Evolutionary conservation across 2,797 vertebrate genomes (phyloP).

Genomic region (Anguilla megastoma): DNA sequence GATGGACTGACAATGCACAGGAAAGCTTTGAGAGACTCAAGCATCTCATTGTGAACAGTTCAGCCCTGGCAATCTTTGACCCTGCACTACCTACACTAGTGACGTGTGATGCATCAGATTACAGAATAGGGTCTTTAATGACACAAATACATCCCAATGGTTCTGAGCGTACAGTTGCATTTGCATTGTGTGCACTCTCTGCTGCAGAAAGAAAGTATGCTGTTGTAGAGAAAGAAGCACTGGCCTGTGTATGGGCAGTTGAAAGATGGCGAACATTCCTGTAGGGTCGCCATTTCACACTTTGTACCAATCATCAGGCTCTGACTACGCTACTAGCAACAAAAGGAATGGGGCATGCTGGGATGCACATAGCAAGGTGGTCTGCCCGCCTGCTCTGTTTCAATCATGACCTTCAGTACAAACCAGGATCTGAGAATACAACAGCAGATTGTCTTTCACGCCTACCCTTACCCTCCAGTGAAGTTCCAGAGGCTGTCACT

Average conservation of each 20-base stretch:
- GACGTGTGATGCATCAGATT: conserved; percentile 14
- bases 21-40: conserved; percentile 21
- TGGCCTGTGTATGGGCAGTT: too few species aligned
- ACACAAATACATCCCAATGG: too few species aligned
- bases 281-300: too few species aligned
- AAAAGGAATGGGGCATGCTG: background rate
- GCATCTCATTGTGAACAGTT: background rate
- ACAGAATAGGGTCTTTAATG: background rate
- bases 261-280: too few species aligned
- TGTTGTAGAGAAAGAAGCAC: too few species aligned
- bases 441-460: conserved; percentile 31
- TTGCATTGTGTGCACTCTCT: background rate
- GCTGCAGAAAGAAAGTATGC: conserved; percentile 8
- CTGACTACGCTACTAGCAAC: too few species aligned
- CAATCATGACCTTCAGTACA: conserved; percentile 27
- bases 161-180: conserved; percentile 15
- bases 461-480: conserved; percentile 21
- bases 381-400: conserved; percentile 30
- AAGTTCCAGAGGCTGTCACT: background rate
- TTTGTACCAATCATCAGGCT: too few species aligned
- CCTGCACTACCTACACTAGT: conserved; percentile 1
- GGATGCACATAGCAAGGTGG: conserved; percentile 30
- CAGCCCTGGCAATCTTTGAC: conserved; percentile 15
- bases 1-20: background rate
- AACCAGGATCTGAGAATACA: conserved; percentile 18